These are phyloP conservation scores for Toxotes lorentzi DNA, from an alignment of 2,797 vertebrate species.

Conservation along the genomic window DNA sequence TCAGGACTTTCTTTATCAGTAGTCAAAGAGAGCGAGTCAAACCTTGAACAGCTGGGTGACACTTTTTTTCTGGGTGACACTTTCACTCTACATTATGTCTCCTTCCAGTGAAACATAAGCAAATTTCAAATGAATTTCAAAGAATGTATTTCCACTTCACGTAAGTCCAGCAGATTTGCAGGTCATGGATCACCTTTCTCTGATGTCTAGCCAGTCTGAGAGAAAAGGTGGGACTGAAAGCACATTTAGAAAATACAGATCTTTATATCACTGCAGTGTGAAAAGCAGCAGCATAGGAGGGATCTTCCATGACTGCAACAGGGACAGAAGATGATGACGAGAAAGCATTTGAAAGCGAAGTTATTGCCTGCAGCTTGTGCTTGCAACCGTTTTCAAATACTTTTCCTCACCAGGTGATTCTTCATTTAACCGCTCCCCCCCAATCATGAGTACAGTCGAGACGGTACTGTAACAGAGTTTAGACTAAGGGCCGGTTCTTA, in stretches of 20 bases:
- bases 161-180: background rate
- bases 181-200: conserved; percentile 9
- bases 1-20: conserved; percentile 18
- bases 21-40: background rate
- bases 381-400: background rate
- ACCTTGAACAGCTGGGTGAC: background rate
- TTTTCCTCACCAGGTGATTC: background rate
- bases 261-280: background rate
- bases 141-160: background rate
- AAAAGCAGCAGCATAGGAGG: background rate
- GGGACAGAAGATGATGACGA: background rate
- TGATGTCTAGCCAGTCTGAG: background rate
- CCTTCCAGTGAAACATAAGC: background rate
- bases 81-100: background rate
- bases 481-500: background rate
- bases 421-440: background rate
- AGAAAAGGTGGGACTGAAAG: conserved; percentile 4
- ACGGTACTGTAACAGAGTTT: no score
- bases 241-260: conserved; percentile 11
- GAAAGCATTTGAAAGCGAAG: background rate
- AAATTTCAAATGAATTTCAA: background rate
- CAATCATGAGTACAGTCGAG: no score
- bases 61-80: background rate
- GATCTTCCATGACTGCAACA: background rate
- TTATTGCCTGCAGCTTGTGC: background rate